Percentiles rank a stretch among this genome's conserved stretches.
Conservation (phyloP, 2,888 invertebrate species). For the Papilio elwesi region DNA sequence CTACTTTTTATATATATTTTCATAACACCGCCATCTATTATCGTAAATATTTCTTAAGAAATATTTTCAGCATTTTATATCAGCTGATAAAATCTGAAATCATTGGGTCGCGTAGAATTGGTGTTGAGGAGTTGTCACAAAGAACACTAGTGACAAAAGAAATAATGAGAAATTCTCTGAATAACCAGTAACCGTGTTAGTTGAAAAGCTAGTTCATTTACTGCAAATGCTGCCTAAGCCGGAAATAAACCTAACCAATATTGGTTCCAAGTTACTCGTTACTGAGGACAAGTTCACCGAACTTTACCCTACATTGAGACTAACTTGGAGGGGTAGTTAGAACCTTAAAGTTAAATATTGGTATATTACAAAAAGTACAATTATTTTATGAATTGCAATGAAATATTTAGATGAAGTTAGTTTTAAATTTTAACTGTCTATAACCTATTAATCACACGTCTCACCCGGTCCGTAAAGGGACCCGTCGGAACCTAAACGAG, state of each 20-base stretch:
- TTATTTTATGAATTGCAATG: no score
- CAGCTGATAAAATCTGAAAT: no score
- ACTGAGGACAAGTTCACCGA: background rate
- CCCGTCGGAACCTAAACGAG: conserved; percentile 1
- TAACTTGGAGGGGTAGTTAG: background rate
- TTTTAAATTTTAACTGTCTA: background rate
- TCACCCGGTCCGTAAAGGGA: background rate
- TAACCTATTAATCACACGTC: background rate
- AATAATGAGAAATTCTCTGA: background rate
- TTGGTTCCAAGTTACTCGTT: conserved; percentile 10
- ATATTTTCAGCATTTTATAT: no score
- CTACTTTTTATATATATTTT: background rate
- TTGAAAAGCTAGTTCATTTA: conserved; percentile 7
- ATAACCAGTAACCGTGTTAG: background rate
- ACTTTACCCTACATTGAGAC: background rate
- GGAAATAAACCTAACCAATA: conserved; percentile 7
- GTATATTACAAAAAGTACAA: no score
- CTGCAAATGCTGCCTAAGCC: background rate
- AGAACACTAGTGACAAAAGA: background rate
- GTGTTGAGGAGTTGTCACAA: background rate
- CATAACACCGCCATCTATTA: background rate
- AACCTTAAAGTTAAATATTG: background rate
- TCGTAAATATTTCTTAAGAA: no score
- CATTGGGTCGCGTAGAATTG: no score
- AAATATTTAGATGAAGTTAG: no score